phyloP scores from a whole-genome alignment of 2,797 vertebrate species.

The Anguilla obscura region DNA sequence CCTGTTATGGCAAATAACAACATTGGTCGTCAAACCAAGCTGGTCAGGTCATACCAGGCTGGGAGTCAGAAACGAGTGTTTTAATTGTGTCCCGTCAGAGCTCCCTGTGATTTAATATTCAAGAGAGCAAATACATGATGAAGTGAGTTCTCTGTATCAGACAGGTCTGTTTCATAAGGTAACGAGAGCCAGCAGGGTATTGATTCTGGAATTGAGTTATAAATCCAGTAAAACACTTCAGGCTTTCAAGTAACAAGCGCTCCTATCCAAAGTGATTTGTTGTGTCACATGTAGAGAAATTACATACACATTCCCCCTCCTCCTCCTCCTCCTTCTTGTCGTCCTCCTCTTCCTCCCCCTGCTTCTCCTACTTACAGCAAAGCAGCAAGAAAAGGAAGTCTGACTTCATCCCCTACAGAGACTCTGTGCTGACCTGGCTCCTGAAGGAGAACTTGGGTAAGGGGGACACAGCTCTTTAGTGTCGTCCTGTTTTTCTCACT shows the following conservation, averaged over 20 bases:
- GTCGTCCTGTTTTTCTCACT: neutral
- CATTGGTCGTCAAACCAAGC: neutral
- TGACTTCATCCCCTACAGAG: conserved; percentile 87
- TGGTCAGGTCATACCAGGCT: too few relatives aligned
- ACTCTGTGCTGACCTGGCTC: conserved; percentile 88
- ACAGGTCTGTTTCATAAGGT: neutral
- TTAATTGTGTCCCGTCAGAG: neutral
- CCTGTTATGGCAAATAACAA: neutral
- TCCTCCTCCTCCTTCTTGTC: neutral
- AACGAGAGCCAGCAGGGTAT: neutral
- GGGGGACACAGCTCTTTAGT: conserved; percentile 27
- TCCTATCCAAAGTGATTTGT: neutral
- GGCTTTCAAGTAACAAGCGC: neutral
- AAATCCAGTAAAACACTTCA: conserved; percentile 1
- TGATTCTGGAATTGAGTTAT: neutral
- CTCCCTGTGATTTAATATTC: neutral
- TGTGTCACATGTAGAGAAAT: neutral
- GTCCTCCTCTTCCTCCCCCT: neutral
- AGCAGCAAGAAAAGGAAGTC: conserved; percentile 81
- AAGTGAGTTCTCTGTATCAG: neutral
- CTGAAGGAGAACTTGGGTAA: conserved; percentile 88
- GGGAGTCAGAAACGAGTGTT: neutral
- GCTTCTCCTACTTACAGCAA: conserved; percentile 61
- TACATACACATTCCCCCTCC: neutral
- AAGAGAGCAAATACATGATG: neutral